A percentile compares a stretch with the other conserved stretches of the same genome.
Conservation (phyloP, 2,113 vertebrate species). For the Lonchura striata region DNA sequence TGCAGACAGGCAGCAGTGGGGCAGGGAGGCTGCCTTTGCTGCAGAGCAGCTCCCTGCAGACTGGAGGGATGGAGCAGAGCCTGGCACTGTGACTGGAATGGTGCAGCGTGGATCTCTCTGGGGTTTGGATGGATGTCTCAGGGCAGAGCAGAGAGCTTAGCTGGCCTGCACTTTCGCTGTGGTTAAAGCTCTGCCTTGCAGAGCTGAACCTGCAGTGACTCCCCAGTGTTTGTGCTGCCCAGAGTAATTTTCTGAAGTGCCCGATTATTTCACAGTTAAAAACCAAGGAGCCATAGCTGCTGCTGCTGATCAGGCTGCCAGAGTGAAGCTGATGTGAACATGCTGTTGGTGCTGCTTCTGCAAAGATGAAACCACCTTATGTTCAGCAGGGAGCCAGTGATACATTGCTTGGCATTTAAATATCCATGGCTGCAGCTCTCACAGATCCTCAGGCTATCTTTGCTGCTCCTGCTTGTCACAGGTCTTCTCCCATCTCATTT, state of each 20-base stretch:
- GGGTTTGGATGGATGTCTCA: background rate
- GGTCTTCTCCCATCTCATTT: background rate
- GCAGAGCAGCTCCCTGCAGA: background rate
- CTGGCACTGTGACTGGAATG: fast-evolving
- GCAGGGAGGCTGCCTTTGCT: background rate
- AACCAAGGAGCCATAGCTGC: background rate
- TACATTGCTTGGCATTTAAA: background rate
- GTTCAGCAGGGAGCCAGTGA: slow-evolving; percentile 13
- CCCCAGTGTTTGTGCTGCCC: background rate
- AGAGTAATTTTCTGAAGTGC: slow-evolving; percentile 5
- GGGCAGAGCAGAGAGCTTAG: background rate
- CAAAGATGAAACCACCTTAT: background rate
- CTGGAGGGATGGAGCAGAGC: background rate
- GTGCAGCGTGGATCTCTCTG: background rate
- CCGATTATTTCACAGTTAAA: slow-evolving; percentile 2
- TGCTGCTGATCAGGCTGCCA: background rate
- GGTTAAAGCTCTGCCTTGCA: background rate
- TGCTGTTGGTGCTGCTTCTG: slow-evolving; percentile 19
- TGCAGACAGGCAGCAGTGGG: background rate
- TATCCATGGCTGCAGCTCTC: background rate
- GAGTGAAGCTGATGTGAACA: background rate
- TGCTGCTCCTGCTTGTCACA: background rate
- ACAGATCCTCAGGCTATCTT: background rate
- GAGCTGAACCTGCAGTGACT: background rate
- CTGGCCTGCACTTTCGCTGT: background rate